These are phyloP conservation scores for Linepithema humile DNA, from an alignment of 1,140 invertebrate species.

Conservation along the genomic window DNA sequence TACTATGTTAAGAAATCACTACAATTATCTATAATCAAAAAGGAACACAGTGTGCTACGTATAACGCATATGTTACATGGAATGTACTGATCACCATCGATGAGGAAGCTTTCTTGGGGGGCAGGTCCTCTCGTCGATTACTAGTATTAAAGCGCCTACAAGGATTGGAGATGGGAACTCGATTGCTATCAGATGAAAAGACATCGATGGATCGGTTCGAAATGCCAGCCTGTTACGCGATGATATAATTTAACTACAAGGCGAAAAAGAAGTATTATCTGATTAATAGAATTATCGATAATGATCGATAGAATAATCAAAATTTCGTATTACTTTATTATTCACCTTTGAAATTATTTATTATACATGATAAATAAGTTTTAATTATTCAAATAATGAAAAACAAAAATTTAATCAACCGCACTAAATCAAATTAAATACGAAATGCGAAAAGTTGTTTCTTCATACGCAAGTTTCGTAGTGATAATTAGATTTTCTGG, in stretches of 20 bases:
- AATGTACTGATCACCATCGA: slow-evolving; percentile 50
- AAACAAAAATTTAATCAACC: background rate
- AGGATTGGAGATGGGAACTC: background rate
- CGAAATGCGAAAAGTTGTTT: background rate
- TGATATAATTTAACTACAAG: background rate
- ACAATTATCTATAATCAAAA: slow-evolving; percentile 44
- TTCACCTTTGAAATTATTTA: no score
- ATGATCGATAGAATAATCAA: no score
- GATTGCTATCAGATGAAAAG: background rate
- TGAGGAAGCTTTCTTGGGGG: slow-evolving; percentile 1
- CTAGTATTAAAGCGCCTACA: slow-evolving; percentile 29
- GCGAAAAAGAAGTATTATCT: background rate
- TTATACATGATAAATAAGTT: no score
- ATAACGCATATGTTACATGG: slow-evolving; percentile 46
- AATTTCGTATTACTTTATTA: no score
- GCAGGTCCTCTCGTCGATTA: slow-evolving; percentile 29
- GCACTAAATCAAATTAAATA: no score
- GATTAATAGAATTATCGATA: no score
- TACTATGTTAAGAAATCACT: slow-evolving; percentile 24
- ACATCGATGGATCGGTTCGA: background rate
- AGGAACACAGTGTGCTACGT: slow-evolving; percentile 32
- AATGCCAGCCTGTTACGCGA: background rate
- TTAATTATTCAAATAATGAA: background rate
- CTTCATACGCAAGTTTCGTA: background rate
- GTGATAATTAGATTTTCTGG: background rate